A percentile compares a stretch with the other conserved stretches of the same genome.
phyloP scores from a whole-genome alignment of 2,888 invertebrate genomes.

The Apamea sordens region DNA sequence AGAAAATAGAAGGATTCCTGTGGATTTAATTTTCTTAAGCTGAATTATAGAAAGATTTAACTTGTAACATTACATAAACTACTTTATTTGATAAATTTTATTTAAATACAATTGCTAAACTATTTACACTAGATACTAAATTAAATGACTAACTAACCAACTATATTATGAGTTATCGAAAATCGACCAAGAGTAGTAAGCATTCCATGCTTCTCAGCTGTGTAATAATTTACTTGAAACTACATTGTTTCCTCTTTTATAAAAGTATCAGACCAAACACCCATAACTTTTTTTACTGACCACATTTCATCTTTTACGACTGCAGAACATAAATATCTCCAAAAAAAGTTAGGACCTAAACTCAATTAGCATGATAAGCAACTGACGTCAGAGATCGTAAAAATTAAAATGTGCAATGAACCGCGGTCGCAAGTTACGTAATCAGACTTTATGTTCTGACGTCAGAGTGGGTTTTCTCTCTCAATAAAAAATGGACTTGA shows the following conservation, averaged over 20 bases:
- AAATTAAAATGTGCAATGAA: constrained; percentile 60
- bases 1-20: background rate
- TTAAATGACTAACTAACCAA: background rate
- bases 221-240: background rate
- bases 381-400: constrained; percentile 33
- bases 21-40: background rate
- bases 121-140: background rate
- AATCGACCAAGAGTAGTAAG: background rate
- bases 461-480: constrained; percentile 16
- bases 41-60: background rate
- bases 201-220: background rate
- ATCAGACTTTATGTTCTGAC: constrained; percentile 52
- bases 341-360: background rate
- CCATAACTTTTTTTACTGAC: background rate
- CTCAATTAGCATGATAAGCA: constrained; percentile 27
- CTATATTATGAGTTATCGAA: background rate
- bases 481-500: constrained; percentile 52
- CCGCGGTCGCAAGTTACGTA: constrained; percentile 41
- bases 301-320: background rate
- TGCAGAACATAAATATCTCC: background rate
- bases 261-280: too few relatives aligned
- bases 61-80: background rate
- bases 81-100: background rate
- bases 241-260: background rate
- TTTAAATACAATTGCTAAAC: background rate